These are phyloP conservation scores for Frankliniella intonsa DNA, from an alignment of 2,888 invertebrate genomes.

Conservation along the genomic window DNA sequence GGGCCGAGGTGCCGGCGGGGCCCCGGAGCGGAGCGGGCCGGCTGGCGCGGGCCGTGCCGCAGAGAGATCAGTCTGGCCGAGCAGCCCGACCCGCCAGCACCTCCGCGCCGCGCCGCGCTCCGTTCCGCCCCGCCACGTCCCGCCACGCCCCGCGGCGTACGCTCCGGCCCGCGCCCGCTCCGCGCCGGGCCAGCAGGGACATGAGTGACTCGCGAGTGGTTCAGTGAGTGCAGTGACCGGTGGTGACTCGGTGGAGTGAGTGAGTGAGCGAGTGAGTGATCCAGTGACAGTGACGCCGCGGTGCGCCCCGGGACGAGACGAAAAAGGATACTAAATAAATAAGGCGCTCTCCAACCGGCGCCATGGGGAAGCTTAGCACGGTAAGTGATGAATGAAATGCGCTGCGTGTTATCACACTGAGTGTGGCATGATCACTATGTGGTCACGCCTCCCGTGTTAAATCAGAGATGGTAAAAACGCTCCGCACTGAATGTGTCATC, in stretches of 20 bases:
- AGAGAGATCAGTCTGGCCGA: not conserved
- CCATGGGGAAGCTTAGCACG: conserved; percentile 15
- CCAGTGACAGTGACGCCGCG: too few species aligned
- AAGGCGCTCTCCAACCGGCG: not conserved
- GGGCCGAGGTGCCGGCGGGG: not conserved
- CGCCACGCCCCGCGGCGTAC: not conserved
- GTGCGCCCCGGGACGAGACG: too few species aligned
- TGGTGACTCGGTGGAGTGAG: not conserved
- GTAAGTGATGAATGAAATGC: not conserved
- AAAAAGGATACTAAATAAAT: too few species aligned
- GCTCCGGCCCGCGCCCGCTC: not conserved
- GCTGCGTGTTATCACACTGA: not conserved
- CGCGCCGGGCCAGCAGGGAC: not conserved
- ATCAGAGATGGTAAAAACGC: too few species aligned
- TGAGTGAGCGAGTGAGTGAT: not conserved
- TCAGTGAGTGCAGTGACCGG: not conserved
- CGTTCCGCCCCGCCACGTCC: not conserved
- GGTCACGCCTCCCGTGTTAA: too few species aligned
- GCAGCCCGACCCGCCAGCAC: not conserved
- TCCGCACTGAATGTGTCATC: too few species aligned
- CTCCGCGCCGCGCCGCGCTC: not conserved
- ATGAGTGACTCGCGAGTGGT: not conserved
- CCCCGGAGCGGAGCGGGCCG: not conserved
- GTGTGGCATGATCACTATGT: too few species aligned
- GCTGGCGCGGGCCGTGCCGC: not conserved